Percentiles rank a stretch among this genome's conserved stretches.
Evolutionary conservation across 2,888 invertebrate species (phyloP).

Genomic region (Willowsia nigromaculata): DNA sequence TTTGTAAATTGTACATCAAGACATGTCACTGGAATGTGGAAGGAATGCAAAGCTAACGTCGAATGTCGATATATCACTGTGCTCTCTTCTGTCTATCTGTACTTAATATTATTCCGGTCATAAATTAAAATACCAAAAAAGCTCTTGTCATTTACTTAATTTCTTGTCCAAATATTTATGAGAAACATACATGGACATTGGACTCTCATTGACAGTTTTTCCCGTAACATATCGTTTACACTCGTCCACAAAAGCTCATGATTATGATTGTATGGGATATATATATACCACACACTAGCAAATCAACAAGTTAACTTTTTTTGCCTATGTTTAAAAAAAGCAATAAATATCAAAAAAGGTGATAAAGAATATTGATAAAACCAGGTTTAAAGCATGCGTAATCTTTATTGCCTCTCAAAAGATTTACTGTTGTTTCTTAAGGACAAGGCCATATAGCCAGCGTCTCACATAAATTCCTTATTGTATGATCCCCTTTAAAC

Average conservation of each 20-base stretch:
- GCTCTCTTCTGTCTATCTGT: neutral
- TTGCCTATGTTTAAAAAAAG: neutral
- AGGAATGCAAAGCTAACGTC: neutral
- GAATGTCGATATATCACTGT: neutral
- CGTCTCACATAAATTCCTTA: neutral
- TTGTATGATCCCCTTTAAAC: too few species aligned
- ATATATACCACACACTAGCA: neutral
- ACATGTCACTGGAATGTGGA: conserved; percentile 6
- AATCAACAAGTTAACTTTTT: neutral
- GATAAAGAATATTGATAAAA: neutral
- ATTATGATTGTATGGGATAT: too few species aligned
- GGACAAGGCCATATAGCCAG: neutral
- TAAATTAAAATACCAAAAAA: neutral
- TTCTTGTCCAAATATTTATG: neutral
- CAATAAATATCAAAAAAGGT: conserved; percentile 1
- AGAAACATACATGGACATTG: neutral
- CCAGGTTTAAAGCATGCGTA: neutral
- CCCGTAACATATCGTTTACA: neutral
- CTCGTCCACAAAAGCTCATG: too few species aligned
- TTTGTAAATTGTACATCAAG: neutral
- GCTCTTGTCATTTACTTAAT: neutral
- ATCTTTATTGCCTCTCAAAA: conserved; percentile 16
- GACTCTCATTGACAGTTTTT: neutral
- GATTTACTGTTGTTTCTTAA: conserved; percentile 26
- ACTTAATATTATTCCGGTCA: too few species aligned